Conservation (phyloP, 2,113 vertebrate genomes). For the Petroica traversi region DNA sequence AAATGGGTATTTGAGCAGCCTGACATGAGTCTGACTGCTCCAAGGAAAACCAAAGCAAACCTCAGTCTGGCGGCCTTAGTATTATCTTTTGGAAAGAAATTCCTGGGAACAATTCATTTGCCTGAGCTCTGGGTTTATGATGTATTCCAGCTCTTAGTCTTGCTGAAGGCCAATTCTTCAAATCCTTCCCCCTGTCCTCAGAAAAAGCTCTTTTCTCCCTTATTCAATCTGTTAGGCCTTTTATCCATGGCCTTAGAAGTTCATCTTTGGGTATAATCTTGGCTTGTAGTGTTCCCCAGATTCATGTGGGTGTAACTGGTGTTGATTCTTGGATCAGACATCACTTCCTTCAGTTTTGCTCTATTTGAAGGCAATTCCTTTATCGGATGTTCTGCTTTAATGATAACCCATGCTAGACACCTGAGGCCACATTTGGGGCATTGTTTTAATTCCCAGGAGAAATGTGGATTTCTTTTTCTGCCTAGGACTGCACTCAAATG, state of each 20-base stretch:
- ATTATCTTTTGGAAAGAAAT: neutral
- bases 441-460: neutral
- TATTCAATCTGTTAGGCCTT: neutral
- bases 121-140: neutral
- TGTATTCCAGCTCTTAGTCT: neutral
- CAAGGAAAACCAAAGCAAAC: neutral
- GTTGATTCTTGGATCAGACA: neutral
- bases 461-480: neutral
- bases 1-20: neutral
- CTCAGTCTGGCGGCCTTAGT: neutral
- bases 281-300: neutral
- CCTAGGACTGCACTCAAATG: neutral
- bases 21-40: neutral
- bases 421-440: neutral
- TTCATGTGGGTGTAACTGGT: neutral
- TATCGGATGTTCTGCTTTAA: neutral
- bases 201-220: neutral
- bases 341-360: neutral
- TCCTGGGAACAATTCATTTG: neutral
- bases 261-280: neutral
- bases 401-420: rapidly evolving
- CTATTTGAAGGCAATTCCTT: neutral
- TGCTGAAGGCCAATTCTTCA: neutral
- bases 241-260: neutral
- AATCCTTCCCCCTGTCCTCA: neutral